A percentile compares a stretch with the other conserved stretches of the same genome.
These are phyloP conservation scores for Neomicropteryx cornuta DNA, from an alignment of 1,140 invertebrate species.

Conservation along the genomic window DNA sequence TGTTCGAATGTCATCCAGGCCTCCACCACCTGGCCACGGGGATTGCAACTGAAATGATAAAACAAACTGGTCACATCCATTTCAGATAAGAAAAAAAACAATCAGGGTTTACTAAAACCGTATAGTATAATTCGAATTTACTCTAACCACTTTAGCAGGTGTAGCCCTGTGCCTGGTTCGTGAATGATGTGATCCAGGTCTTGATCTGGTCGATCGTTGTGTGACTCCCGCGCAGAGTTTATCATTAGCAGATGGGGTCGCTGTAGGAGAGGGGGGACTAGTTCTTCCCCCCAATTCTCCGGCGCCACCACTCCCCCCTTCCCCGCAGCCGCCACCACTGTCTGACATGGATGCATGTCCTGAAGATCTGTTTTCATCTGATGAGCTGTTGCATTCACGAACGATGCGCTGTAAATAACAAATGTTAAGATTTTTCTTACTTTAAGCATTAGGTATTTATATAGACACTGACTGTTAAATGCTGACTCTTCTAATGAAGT, in stretches of 20 bases:
- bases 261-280: slow-evolving; percentile 70
- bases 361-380: slow-evolving; percentile 78
- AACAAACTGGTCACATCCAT: neutral
- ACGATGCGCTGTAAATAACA: slow-evolving; percentile 44
- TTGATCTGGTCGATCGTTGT: slow-evolving; percentile 40
- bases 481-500: slow-evolving; percentile 3
- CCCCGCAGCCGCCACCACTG: slow-evolving; percentile 57
- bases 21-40: slow-evolving; percentile 64
- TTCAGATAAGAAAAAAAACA: neutral
- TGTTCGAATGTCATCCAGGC: slow-evolving; percentile 76
- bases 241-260: slow-evolving; percentile 50
- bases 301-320: slow-evolving; percentile 35
- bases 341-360: slow-evolving; percentile 89
- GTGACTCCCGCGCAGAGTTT: slow-evolving; percentile 54
- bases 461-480: slow-evolving; percentile 8
- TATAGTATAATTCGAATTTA: neutral
- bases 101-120: slow-evolving; percentile 2
- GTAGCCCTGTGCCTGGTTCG: slow-evolving; percentile 52
- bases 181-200: slow-evolving; percentile 40
- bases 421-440: no score
- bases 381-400: slow-evolving; percentile 77
- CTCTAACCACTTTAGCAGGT: slow-evolving; percentile 44
- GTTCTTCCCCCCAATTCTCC: no score
- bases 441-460: no score
- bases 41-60: slow-evolving; percentile 45